phyloP scores from a whole-genome alignment of 2,113 vertebrate species.

The Silurus asotus region DNA sequence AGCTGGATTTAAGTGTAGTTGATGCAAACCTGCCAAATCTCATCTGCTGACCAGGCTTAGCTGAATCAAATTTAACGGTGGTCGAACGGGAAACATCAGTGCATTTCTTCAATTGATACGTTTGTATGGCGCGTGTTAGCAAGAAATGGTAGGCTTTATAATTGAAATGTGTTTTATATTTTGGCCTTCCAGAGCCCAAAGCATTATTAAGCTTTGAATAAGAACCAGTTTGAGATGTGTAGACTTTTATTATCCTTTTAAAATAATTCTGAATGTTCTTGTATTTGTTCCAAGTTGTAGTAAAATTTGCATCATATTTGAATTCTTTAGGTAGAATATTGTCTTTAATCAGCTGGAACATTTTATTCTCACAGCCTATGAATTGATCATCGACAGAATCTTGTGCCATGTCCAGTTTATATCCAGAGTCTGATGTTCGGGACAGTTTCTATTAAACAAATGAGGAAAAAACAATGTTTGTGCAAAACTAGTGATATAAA shows the following conservation, averaged over 20 bases:
- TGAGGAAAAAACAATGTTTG: neutral
- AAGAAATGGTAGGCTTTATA: no score
- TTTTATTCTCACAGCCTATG: no score
- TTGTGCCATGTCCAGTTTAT: neutral
- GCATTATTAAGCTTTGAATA: neutral
- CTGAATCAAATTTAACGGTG: neutral
- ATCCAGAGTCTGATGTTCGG: neutral
- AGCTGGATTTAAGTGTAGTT: neutral
- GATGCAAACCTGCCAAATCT: neutral
- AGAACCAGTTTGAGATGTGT: neutral
- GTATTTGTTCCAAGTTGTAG: no score
- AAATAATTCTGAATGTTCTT: no score
- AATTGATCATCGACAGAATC: conserved; percentile 2
- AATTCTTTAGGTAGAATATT: no score
- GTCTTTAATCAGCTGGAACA: no score
- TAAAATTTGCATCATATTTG: no score
- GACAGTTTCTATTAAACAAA: neutral
- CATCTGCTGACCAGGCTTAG: neutral
- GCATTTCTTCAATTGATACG: neutral
- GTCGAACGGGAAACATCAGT: neutral
- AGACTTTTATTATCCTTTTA: neutral
- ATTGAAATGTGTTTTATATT: no score
- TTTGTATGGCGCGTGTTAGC: no score
- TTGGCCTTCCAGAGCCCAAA: neutral
- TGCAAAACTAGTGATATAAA: neutral